phyloP scores from a whole-genome alignment of 2,888 invertebrate species.

The Meiosimyza decipiens region DNA sequence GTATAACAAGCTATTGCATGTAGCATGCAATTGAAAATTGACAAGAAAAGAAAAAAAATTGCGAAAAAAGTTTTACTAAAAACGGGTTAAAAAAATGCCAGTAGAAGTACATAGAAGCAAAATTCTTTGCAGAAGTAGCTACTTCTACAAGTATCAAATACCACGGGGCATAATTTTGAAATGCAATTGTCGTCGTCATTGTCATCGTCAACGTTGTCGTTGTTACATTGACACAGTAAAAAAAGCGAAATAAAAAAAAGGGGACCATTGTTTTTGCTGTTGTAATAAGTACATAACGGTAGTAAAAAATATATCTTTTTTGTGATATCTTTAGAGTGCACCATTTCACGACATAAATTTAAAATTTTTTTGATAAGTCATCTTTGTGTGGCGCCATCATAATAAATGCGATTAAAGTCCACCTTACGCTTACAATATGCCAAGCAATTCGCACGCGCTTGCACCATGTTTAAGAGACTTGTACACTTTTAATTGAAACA shows the following conservation, averaged over 20 bases:
- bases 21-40: slow-evolving; percentile 24
- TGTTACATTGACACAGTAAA: neutral
- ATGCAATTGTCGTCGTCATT: slow-evolving; percentile 42
- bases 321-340: neutral
- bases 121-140: neutral
- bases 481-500: slow-evolving; percentile 36
- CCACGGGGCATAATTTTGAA: slow-evolving; percentile 56
- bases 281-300: too few species aligned
- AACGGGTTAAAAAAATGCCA: slow-evolving; percentile 1
- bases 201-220: neutral
- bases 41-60: neutral
- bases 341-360: too few species aligned
- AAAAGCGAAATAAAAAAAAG: neutral
- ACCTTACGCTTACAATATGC: slow-evolving; percentile 11
- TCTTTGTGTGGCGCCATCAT: too few species aligned
- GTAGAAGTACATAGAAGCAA: slow-evolving; percentile 30
- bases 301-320: neutral
- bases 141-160: neutral
- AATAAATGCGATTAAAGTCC: neutral
- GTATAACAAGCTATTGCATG: slow-evolving; percentile 19
- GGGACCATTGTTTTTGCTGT: neutral
- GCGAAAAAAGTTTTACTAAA: neutral
- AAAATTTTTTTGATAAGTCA: too few species aligned
- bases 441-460: slow-evolving; percentile 22
- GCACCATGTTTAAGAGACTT: slow-evolving; percentile 17